Base-by-base conservation (phyloP, 2,888 invertebrate species). In the Diaperis boleti region DNA sequence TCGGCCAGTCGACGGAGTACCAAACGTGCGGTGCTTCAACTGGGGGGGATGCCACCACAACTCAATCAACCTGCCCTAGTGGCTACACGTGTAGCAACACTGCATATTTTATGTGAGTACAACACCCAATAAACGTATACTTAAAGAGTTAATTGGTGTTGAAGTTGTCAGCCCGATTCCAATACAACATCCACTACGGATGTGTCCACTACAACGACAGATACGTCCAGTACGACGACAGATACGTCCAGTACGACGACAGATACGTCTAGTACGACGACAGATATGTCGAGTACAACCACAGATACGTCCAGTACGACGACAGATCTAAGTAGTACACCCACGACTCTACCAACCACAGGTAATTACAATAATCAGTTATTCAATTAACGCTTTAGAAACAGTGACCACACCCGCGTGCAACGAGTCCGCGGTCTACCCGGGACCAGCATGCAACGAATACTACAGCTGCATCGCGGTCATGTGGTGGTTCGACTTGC, bases 401-500 rank as follows among this genome's bases (percentile, higher is more conserved):
- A 4, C 8, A 55, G 55, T 42, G 7, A 44, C 31, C 29, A 26
- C 55, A 0, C 55, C 55, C n/a, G 18, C 26, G n/a, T 57, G 57
- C 8, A 57, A 33, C 22, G 10, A 29, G 10, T 37, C 45, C 13
- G 31, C 44, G 1, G 35, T 22, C 11, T 55, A 15, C 31, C 47
- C 59, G 1, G 59, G 20, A 1, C 39, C 59, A 3, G 5, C 3
- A 17, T 59, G 59, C 11, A 37, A 59, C 29, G 47, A 59, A 31
- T 59, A 59, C 35, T 59, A 59, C 14, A 35, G 37, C n/a, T 59
- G 59, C 22, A 8, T 59, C 10, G 8, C 1, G 2, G 59, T 59
- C 8, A 59, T 59, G 59, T 59, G 59, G 59, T 59, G 59, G 59
- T 59, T 35, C 22, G 49, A 37, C 13, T 47, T 49, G 33, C 29